Evolutionary conservation across 2,888 invertebrate species (phyloP), one percentile per base, ranked within the genome.

Genomic region (Ormia ochracea): DNA sequence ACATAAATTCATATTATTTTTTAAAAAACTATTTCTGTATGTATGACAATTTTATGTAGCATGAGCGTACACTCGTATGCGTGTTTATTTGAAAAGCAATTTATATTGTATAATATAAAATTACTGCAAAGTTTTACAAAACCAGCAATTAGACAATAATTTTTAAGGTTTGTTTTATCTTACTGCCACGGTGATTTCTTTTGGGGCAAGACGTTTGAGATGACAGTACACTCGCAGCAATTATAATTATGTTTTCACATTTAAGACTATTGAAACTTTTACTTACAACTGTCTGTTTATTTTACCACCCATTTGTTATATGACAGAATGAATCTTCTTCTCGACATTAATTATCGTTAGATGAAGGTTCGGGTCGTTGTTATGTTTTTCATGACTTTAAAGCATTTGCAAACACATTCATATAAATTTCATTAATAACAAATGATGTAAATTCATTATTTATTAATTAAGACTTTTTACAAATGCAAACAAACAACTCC

Each of bases 381-480:
- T 56, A 6, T 41, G 12, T 19, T 69, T 45, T 48, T 45, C 23
- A 66, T 26, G 14, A 66, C 45, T 54, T 66, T 28, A 59, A 69
- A 63, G 59, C 58, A 52, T 75, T 65, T 65, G 38, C 45, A 59
- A 50, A 68, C 19, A 36, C 17, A 54, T 56, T 63, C 63, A 65
- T 26, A 14, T 41, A 74, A 74, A 56, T 56, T 78, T 78, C 69
- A 78, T 78, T 74, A 73, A 74, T 78, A 78, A 68, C 63, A 63
- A 78, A 74, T 78, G 78, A 78, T 63, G 56, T 43, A 45, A 69
- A 79, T 69, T 74, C 65, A 74, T 78, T 69, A 74, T 63, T 79
- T 69, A 74, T 78, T 76, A 77, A 77, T 77, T 45, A 58, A 63
- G 75, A 54, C 41, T 43, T 74, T 56, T 63, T 58, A 14, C n/a